These are phyloP conservation scores for Anastrepha obliqua DNA, from an alignment of 1,140 invertebrate species.

Conservation along the genomic window DNA sequence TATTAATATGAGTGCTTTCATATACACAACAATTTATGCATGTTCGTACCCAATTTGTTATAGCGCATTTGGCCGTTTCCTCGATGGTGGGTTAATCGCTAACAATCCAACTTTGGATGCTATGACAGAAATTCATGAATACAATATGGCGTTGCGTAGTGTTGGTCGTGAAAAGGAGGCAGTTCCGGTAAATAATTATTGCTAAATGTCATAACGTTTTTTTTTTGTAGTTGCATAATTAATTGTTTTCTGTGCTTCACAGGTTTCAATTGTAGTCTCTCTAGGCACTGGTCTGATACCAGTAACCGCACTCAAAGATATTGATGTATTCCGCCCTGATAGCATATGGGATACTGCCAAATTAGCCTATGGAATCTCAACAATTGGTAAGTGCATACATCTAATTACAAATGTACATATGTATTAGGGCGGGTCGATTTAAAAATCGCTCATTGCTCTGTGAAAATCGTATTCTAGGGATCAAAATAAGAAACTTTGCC, in stretches of 20 bases:
- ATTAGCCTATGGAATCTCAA: constrained; percentile 84
- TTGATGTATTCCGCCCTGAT: constrained; percentile 91
- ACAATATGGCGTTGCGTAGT: constrained; percentile 85
- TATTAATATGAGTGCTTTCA: background rate
- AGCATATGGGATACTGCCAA: constrained; percentile 88
- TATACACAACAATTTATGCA: too few species aligned
- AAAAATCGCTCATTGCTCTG: too few species aligned
- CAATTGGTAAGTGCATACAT: constrained; percentile 78
- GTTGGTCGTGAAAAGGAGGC: constrained; percentile 78
- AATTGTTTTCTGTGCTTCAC: background rate
- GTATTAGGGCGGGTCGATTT: too few species aligned
- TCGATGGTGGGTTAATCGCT: constrained; percentile 96
- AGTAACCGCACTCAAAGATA: constrained; percentile 81
- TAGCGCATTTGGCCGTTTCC: constrained; percentile 84
- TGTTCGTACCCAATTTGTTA: too few species aligned
- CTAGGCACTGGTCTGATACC: constrained; percentile 86
- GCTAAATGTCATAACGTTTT: constrained; percentile 64
- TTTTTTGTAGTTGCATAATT: background rate
- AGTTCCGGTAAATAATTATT: constrained; percentile 74
- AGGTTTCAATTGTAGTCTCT: constrained; percentile 78
- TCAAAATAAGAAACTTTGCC: too few species aligned
- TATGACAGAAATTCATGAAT: constrained; percentile 94
- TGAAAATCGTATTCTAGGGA: too few species aligned
- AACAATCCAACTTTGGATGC: constrained; percentile 98
- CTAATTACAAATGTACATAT: background rate